Conservation (phyloP, 2,113 vertebrate genomes). For the Ranitomeya variabilis region DNA sequence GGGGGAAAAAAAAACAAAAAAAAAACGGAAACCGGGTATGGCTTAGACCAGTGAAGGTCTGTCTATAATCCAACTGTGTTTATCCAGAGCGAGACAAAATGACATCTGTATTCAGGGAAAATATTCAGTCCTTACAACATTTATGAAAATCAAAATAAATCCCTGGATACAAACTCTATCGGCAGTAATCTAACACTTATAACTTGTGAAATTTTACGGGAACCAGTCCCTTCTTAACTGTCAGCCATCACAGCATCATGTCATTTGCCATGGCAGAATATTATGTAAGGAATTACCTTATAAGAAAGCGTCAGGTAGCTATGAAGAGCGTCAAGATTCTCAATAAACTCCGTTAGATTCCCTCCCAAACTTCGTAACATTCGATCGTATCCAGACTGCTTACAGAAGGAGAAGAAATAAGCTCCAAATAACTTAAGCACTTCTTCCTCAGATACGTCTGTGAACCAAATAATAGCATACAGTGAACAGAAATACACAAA, state of each 20-base stretch:
- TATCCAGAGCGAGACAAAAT: no score
- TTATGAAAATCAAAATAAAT: no score
- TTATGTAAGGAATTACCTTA: conserved; percentile 68
- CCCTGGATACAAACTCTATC: no score
- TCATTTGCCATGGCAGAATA: background rate
- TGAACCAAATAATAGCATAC: background rate
- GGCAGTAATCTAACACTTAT: no score
- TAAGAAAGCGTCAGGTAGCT: conserved; percentile 81
- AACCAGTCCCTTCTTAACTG: no score
- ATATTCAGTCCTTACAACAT: no score
- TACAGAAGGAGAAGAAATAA: conserved; percentile 82
- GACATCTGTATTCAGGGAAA: no score
- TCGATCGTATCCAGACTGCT: conserved; percentile 79
- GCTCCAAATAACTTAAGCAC: conserved; percentile 81
- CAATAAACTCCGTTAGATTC: conserved; percentile 78
- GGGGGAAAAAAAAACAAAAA: no score
- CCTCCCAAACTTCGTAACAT: conserved; percentile 81
- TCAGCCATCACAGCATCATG: background rate
- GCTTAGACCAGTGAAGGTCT: no score
- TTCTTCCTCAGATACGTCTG: conserved; percentile 74
- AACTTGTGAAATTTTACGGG: no score
- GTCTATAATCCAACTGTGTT: no score
- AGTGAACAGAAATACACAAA: background rate
- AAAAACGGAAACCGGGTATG: no score
- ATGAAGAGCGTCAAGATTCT: conserved; percentile 82